Evolutionary conservation across 2,888 invertebrate species (phyloP).

Genomic region (Eupithecia inturbata): DNA sequence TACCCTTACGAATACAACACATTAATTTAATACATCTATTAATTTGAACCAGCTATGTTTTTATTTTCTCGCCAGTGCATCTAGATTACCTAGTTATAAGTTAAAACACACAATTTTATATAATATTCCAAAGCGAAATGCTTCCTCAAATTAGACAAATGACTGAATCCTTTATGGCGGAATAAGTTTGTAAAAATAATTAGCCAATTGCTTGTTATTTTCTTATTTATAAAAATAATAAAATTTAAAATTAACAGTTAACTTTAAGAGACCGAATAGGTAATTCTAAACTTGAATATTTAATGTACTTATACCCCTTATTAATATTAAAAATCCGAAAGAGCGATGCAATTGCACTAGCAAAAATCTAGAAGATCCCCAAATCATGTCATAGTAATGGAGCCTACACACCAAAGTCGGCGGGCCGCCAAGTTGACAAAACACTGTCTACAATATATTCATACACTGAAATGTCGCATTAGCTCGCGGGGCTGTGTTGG

Average conservation of each 20-base stretch:
- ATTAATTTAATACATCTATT: slow-evolving; percentile 10
- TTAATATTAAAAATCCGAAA: neutral
- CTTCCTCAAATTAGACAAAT: neutral
- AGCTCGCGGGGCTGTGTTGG: neutral
- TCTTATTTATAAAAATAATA: neutral
- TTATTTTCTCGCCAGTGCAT: neutral
- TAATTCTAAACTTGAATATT: neutral
- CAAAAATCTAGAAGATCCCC: neutral
- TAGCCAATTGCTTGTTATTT: neutral
- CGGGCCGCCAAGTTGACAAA: neutral
- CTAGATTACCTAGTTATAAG: neutral
- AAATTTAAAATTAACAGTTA: no score
- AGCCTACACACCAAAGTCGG: neutral
- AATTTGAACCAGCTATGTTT: slow-evolving; percentile 1
- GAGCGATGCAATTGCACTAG: neutral
- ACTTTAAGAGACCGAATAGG: neutral
- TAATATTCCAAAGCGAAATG: neutral
- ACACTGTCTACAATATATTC: neutral
- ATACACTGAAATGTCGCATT: neutral
- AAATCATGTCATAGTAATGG: neutral
- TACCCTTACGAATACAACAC: slow-evolving; percentile 25
- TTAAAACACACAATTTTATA: neutral
- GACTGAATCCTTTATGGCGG: neutral
- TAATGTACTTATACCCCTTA: neutral
- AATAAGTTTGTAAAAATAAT: neutral